Evolutionary conservation across 1,140 invertebrate species (phyloP).

Genomic region (Chironomus tepperi): DNA sequence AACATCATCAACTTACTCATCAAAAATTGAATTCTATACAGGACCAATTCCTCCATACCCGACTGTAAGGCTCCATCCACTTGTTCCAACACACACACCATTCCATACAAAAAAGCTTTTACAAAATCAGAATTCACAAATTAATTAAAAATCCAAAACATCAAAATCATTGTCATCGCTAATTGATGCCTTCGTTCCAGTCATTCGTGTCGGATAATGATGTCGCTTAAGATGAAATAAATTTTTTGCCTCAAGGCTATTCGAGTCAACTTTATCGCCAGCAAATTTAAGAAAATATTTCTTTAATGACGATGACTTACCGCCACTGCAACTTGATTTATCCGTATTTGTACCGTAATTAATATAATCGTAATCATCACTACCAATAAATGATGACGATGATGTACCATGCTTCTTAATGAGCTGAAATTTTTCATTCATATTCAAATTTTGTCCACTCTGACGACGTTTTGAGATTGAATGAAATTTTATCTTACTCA

Average conservation of each 20-base stretch:
- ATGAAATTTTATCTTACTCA: constrained; percentile 17
- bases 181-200: neutral
- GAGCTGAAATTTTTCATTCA: constrained; percentile 16
- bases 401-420: constrained; percentile 9
- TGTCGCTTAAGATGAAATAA: neutral
- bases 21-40: too few relatives aligned
- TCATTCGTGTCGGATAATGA: neutral
- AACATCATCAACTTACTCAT: too few relatives aligned
- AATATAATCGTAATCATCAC: constrained; percentile 18
- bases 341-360: constrained; percentile 8
- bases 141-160: neutral
- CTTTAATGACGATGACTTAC: constrained; percentile 7
- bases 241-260: neutral
- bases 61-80: too few relatives aligned
- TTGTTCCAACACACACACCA: too few relatives aligned
- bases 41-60: too few relatives aligned
- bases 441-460: neutral
- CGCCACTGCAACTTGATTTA: constrained; percentile 12
- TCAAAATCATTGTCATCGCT: constrained; percentile 21
- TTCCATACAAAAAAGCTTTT: neutral
- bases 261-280: neutral
- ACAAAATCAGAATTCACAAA: neutral
- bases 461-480: neutral
- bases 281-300: constrained; percentile 16
- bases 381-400: constrained; percentile 12